Percentiles rank a stretch among this genome's conserved stretches.
phyloP scores from a whole-genome alignment of 1,140 invertebrate genomes.

The Ceratina calcarata region DNA sequence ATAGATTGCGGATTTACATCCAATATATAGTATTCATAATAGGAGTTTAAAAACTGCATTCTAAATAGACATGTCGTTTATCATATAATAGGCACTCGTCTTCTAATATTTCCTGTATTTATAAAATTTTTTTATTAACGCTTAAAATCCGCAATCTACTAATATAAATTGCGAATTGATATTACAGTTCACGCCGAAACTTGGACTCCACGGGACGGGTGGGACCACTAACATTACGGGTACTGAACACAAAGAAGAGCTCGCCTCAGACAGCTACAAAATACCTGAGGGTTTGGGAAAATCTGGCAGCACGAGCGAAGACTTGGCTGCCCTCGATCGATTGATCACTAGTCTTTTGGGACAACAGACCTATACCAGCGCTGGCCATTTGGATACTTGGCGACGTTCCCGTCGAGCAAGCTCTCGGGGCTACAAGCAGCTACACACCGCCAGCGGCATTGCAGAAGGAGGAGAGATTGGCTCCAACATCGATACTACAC shows the following conservation, averaged over 20 bases:
- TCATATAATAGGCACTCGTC: no score
- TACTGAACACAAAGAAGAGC: not conserved
- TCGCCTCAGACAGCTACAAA: not conserved
- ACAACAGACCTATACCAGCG: slow-evolving; percentile 50
- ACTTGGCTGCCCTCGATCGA: slow-evolving; percentile 71
- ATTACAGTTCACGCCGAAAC: slow-evolving; percentile 40
- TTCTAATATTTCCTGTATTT: no score
- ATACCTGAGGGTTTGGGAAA: slow-evolving; percentile 38
- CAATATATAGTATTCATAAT: no score
- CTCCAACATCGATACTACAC: slow-evolving; percentile 70
- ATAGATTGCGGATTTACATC: no score
- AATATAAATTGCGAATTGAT: no score
- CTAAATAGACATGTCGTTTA: no score
- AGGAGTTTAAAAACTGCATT: no score
- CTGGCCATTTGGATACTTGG: slow-evolving; percentile 70
- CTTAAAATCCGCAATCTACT: no score
- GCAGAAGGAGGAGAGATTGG: slow-evolving; percentile 39
- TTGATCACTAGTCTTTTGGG: slow-evolving; percentile 73
- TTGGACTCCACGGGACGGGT: slow-evolving; percentile 18
- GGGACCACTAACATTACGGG: not conserved
- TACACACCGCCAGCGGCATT: slow-evolving; percentile 50
- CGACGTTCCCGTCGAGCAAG: slow-evolving; percentile 71
- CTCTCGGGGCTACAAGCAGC: slow-evolving; percentile 69
- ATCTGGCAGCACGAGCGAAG: slow-evolving; percentile 68
- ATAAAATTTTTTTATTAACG: no score